phyloP scores from a whole-genome alignment of 1,140 invertebrate species.

The Lutraria rhynchaena region DNA sequence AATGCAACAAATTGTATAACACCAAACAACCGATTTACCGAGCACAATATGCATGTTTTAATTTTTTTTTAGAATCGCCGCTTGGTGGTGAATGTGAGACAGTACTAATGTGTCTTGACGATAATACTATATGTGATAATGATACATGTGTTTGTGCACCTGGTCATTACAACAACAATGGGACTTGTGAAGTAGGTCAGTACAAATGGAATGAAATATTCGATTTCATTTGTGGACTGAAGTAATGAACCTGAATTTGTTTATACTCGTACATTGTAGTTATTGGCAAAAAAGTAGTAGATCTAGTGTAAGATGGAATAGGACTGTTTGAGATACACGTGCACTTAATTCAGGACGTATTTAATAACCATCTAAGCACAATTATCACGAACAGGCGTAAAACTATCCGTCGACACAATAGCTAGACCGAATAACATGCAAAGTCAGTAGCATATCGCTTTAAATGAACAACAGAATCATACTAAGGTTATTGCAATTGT shows the following conservation, averaged over 20 bases:
- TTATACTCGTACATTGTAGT: neutral
- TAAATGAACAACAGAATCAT: neutral
- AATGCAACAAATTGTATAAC: too few relatives aligned
- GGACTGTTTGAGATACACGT: neutral
- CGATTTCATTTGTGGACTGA: neutral
- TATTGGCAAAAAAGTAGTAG: neutral
- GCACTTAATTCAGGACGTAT: neutral
- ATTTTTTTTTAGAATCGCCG: neutral
- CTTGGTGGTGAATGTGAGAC: neutral
- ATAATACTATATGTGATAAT: constrained; percentile 1
- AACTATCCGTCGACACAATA: too few relatives aligned
- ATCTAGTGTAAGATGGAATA: neutral
- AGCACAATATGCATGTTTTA: too few relatives aligned
- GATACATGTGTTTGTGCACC: neutral
- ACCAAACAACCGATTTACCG: too few relatives aligned
- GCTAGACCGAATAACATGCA: too few relatives aligned
- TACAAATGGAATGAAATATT: neutral
- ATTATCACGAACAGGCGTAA: too few relatives aligned
- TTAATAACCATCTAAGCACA: too few relatives aligned
- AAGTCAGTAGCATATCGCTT: neutral
- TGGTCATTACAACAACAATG: neutral
- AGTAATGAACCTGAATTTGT: neutral
- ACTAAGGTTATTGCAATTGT: neutral
- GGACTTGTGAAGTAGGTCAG: constrained; percentile 3
- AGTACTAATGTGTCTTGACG: neutral